Conservation (phyloP, 2,888 invertebrate genomes). For the Dorcus hopei region DNA sequence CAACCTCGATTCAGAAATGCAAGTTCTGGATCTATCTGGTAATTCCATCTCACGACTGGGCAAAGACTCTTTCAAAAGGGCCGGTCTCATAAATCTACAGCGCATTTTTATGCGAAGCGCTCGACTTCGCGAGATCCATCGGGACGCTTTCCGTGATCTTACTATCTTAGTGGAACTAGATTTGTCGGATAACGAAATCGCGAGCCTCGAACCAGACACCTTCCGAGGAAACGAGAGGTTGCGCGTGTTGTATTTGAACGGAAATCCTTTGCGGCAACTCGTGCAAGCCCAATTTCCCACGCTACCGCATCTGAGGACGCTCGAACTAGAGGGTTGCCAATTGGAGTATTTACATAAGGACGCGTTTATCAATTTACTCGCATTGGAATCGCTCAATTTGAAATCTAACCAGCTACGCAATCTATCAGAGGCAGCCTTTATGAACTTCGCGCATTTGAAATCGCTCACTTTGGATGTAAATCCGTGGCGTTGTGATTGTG, state of each 20-base stretch:
- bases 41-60: slow-evolving; percentile 74
- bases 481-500: slow-evolving; percentile 89
- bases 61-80: slow-evolving; percentile 73
- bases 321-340: slow-evolving; percentile 78
- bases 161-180: slow-evolving; percentile 85
- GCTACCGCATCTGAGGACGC: slow-evolving; percentile 73
- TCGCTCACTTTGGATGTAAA: slow-evolving; percentile 79
- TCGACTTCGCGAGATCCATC: slow-evolving; percentile 71
- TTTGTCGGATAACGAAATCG: slow-evolving; percentile 77
- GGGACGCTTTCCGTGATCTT: slow-evolving; percentile 82
- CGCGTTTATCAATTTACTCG: slow-evolving; percentile 72
- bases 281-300: slow-evolving; percentile 77
- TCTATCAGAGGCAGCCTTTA: slow-evolving; percentile 63
- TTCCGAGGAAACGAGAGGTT: slow-evolving; percentile 83
- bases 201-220: slow-evolving; percentile 71
- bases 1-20: slow-evolving; percentile 70
- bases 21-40: slow-evolving; percentile 80
- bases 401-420: slow-evolving; percentile 76
- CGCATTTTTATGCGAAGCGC: slow-evolving; percentile 76
- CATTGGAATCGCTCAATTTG: slow-evolving; percentile 73
- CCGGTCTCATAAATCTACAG: slow-evolving; percentile 80
- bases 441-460: slow-evolving; percentile 74
- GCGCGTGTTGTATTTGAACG: slow-evolving; percentile 72
- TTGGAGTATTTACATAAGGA: slow-evolving; percentile 71
- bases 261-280: slow-evolving; percentile 75